Evolutionary conservation across 2,888 invertebrate species (phyloP).

Genomic region (Abrostola tripartita): DNA sequence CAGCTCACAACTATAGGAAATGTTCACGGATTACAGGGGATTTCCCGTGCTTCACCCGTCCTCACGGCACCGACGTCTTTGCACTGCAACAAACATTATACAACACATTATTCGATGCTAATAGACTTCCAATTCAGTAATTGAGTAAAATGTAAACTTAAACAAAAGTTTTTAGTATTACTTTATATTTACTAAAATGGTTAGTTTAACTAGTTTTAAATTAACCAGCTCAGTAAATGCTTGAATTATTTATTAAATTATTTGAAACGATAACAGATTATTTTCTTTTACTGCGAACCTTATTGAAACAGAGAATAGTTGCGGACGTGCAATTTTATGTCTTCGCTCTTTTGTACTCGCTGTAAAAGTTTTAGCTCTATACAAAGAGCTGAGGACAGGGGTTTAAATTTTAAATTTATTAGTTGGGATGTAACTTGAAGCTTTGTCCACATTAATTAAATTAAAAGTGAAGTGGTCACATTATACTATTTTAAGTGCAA

Average conservation of each 20-base stretch:
- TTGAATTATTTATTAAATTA: too few species aligned
- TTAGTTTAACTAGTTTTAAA: too few species aligned
- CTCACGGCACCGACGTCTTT: conserved; percentile 84
- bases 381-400: background rate
- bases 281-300: background rate
- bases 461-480: background rate
- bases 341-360: background rate
- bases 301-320: background rate
- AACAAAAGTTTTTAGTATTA: too few species aligned
- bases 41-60: conserved; percentile 67
- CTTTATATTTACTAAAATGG: too few species aligned
- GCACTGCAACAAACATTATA: conserved; percentile 75
- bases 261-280: too few species aligned
- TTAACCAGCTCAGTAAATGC: too few species aligned
- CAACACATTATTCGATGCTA: conserved; percentile 1
- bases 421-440: conserved; percentile 14
- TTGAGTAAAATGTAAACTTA: too few species aligned
- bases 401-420: conserved; percentile 5
- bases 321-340: background rate
- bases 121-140: background rate
- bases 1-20: conserved; percentile 64
- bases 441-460: background rate
- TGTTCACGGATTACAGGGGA: conserved; percentile 73
- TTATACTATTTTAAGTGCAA: background rate
- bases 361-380: conserved; percentile 7